Conservation (phyloP, 1,140 invertebrate species). For the Lanistes nyassanus region DNA sequence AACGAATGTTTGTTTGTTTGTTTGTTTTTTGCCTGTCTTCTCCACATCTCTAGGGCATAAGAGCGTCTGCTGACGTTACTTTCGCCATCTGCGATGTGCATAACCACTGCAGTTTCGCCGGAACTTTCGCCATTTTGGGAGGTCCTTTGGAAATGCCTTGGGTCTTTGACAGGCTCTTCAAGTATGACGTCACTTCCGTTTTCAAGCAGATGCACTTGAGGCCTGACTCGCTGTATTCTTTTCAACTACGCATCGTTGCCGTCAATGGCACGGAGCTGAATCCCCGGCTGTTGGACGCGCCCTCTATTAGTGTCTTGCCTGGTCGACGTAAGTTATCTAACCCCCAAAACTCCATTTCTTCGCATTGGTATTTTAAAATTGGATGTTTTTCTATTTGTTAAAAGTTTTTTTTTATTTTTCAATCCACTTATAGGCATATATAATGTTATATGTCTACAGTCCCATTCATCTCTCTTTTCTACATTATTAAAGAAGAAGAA, state of each 20-base stretch:
- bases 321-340: constrained; percentile 1
- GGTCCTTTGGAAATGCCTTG: constrained; percentile 38
- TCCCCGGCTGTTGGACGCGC: not conserved
- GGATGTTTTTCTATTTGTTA: too few relatives aligned
- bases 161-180: constrained; percentile 35
- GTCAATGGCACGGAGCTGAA: constrained; percentile 18
- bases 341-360: too few relatives aligned
- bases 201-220: constrained; percentile 20
- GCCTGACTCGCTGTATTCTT: constrained; percentile 17
- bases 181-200: constrained; percentile 30
- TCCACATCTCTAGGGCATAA: constrained; percentile 23
- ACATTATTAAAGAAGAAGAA: too few relatives aligned
- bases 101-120: constrained; percentile 27
- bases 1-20: too few relatives aligned
- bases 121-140: constrained; percentile 33
- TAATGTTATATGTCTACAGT: too few relatives aligned
- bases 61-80: constrained; percentile 21
- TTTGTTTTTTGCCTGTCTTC: not conserved
- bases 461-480: too few relatives aligned
- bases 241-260: constrained; percentile 10
- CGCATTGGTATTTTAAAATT: too few relatives aligned
- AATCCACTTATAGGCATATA: too few relatives aligned
- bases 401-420: too few relatives aligned
- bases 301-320: constrained; percentile 17
- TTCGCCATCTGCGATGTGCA: constrained; percentile 24